Conservation (phyloP, 2,113 vertebrate species). For the Danionella cerebrum region DNA sequence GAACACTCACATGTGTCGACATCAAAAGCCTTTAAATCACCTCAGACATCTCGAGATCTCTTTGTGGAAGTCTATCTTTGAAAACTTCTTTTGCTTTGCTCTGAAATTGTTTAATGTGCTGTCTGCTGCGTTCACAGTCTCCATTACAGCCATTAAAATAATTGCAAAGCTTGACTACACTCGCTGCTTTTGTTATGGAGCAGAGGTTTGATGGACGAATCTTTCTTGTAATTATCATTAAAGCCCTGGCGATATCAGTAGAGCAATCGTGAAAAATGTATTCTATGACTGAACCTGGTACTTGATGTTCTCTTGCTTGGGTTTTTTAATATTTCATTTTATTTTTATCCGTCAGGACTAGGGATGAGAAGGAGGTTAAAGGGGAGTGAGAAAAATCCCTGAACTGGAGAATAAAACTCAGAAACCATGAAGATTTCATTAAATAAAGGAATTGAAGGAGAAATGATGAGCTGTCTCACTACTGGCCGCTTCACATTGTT, state of each 20-base stretch:
- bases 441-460: neutral
- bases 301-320: neutral
- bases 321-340: neutral
- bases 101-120: constrained; percentile 41
- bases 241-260: constrained; percentile 6
- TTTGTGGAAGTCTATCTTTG: constrained; percentile 1
- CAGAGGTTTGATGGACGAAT: constrained; percentile 37
- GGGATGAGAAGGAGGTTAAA: neutral
- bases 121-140: constrained; percentile 26
- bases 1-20: neutral
- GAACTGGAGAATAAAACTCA: neutral
- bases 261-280: constrained; percentile 32
- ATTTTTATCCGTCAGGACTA: neutral
- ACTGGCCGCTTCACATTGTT: neutral
- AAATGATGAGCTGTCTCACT: constrained; percentile 9
- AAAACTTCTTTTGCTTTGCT: constrained; percentile 36
- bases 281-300: constrained; percentile 1
- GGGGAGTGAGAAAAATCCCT: constrained; percentile 9
- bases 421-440: constrained; percentile 16
- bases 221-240: constrained; percentile 40
- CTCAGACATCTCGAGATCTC: neutral
- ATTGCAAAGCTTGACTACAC: constrained; percentile 39
- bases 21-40: neutral
- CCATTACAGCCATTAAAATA: constrained; percentile 43
- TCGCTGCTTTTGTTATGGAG: constrained; percentile 33